phyloP scores from a whole-genome alignment of 2,113 vertebrate genomes.

The Erinaceus europaeus region DNA sequence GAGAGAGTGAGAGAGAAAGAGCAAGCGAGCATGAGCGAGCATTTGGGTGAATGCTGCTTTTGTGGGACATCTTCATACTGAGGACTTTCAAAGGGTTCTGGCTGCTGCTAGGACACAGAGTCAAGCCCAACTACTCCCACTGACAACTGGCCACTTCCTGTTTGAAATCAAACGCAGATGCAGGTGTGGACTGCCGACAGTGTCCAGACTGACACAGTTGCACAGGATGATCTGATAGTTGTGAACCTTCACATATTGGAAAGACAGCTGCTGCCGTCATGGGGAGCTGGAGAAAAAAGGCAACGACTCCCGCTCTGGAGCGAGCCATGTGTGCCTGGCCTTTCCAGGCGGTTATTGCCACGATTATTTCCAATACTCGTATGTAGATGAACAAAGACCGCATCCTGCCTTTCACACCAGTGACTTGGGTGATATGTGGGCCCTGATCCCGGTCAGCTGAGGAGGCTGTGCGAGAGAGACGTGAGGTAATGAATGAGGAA shows the following conservation, averaged over 20 bases:
- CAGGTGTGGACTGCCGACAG: neutral
- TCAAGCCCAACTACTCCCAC: neutral
- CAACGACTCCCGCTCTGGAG: neutral
- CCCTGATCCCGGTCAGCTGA: conserved; percentile 66
- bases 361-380: conserved; percentile 28
- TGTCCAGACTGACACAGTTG: neutral
- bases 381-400: conserved; percentile 39
- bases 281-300: neutral
- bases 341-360: conserved; percentile 32
- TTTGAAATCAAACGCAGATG: conserved; percentile 27
- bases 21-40: no score
- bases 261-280: neutral
- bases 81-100: neutral
- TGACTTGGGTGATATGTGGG: conserved; percentile 43
- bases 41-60: neutral
- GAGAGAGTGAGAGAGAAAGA: neutral
- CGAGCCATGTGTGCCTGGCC: neutral
- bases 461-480: conserved; percentile 50
- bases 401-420: conserved; percentile 41
- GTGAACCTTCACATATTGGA: conserved; percentile 5
- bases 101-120: conserved; percentile 14
- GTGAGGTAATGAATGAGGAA: conserved; percentile 75
- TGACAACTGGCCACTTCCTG: conserved; percentile 1
- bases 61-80: neutral
- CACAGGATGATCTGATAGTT: neutral